A percentile compares a stretch with the other conserved stretches of the same genome.
Conservation (phyloP, 2,113 vertebrate species). For the Scalopus aquaticus region DNA sequence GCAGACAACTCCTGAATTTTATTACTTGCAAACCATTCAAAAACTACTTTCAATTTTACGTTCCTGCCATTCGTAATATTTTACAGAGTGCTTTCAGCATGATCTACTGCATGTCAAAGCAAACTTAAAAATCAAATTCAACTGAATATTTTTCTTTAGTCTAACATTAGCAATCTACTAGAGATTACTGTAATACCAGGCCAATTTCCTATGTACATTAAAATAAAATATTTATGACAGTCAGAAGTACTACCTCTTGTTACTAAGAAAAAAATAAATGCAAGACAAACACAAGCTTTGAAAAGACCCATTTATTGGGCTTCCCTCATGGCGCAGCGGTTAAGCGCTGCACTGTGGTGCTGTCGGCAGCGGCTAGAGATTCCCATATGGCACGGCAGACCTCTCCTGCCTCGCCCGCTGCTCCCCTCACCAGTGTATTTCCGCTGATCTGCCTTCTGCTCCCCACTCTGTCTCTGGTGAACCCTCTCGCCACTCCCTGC, state of each 20-base stretch:
- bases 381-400: no score
- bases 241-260: not conserved
- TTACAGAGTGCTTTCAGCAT: not conserved
- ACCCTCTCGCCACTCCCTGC: no score
- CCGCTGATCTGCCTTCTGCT: no score
- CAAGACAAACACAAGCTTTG: not conserved
- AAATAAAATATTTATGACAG: not conserved
- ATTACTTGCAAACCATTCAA: not conserved
- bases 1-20: not conserved
- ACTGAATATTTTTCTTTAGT: not conserved
- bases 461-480: no score
- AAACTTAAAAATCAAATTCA: constrained; percentile 38
- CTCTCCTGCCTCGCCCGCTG: no score
- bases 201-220: not conserved
- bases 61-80: not conserved
- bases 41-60: not conserved
- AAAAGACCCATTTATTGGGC: not conserved
- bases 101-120: not conserved
- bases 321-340: no score
- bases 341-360: no score
- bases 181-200: not conserved
- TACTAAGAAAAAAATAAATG: constrained; percentile 44
- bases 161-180: not conserved
- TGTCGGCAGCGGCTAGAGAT: no score
- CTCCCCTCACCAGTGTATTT: no score